A percentile compares a stretch with the other conserved stretches of the same genome.
These are phyloP conservation scores for Elegia similella DNA, from an alignment of 2,888 invertebrate genomes.

Conservation along the genomic window DNA sequence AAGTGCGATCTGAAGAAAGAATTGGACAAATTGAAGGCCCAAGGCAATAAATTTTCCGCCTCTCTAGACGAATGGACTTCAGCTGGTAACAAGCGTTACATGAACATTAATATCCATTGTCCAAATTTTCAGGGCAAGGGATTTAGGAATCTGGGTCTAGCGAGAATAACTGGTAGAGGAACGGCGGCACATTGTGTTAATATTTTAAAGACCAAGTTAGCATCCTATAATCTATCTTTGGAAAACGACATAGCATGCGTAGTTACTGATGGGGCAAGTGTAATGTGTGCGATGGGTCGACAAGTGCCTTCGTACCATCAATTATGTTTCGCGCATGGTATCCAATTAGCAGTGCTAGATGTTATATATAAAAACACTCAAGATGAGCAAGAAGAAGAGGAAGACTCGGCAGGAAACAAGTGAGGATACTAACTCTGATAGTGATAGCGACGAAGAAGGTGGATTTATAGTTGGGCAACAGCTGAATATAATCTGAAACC, in stretches of 20 bases:
- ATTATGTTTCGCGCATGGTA: conserved; percentile 20
- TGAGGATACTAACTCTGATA: too few relatives aligned
- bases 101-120: conserved; percentile 15
- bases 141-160: conserved; percentile 8
- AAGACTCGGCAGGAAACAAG: background rate
- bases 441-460: too few relatives aligned
- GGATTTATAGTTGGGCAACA: too few relatives aligned
- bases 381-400: conserved; percentile 13
- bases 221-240: conserved; percentile 6
- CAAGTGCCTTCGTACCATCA: conserved; percentile 17
- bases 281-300: conserved; percentile 19
- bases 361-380: conserved; percentile 17
- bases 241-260: conserved; percentile 8
- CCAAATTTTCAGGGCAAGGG: conserved; percentile 7
- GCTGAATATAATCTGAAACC: too few relatives aligned
- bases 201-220: conserved; percentile 3
- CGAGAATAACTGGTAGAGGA: conserved; percentile 9
- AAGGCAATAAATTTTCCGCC: conserved; percentile 12
- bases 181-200: conserved; percentile 9
- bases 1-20: conserved; percentile 15
- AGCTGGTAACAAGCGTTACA: conserved; percentile 12
- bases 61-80: conserved; percentile 17
- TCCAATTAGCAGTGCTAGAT: conserved; percentile 20
- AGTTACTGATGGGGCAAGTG: conserved; percentile 13
- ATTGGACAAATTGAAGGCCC: conserved; percentile 13